Evolutionary conservation across 2,888 invertebrate species (phyloP).

Genomic region (Chorisops tibialis): DNA sequence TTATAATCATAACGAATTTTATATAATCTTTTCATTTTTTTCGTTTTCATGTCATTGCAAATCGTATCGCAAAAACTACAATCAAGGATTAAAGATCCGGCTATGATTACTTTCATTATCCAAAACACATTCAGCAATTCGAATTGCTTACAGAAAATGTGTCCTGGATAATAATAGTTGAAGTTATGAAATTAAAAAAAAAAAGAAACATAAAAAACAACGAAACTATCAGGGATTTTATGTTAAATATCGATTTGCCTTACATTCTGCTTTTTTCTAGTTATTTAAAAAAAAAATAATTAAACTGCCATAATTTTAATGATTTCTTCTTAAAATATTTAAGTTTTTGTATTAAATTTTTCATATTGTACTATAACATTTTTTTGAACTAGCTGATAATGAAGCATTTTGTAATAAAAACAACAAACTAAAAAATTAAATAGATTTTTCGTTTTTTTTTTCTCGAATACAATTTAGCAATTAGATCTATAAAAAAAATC

Average conservation of each 20-base stretch:
- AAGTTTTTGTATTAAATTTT: too few relatives aligned
- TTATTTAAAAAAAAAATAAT: not conserved
- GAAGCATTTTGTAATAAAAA: constrained; percentile 33
- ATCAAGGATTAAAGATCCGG: not conserved
- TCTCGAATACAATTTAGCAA: not conserved
- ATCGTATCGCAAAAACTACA: constrained; percentile 27
- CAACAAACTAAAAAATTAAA: constrained; percentile 5
- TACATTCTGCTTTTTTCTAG: not conserved
- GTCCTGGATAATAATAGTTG: too few relatives aligned
- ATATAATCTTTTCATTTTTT: not conserved
- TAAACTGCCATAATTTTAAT: constrained; percentile 30
- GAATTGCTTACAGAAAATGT: not conserved
- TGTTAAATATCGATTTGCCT: constrained; percentile 4
- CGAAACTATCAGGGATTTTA: constrained; percentile 11
- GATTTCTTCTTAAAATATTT: constrained; percentile 5
- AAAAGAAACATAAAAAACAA: too few relatives aligned
- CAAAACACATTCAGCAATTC: not conserved
- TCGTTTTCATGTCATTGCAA: not conserved
- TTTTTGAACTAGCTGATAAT: constrained; percentile 26
- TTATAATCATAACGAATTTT: constrained; percentile 26
- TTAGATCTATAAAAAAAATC: not conserved
- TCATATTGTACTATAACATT: not conserved
- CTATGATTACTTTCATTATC: not conserved
- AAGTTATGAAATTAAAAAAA: too few relatives aligned
- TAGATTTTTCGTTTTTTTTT: not conserved